phyloP scores from a whole-genome alignment of 1,140 invertebrate species.

The Nilaparvata lugens region DNA sequence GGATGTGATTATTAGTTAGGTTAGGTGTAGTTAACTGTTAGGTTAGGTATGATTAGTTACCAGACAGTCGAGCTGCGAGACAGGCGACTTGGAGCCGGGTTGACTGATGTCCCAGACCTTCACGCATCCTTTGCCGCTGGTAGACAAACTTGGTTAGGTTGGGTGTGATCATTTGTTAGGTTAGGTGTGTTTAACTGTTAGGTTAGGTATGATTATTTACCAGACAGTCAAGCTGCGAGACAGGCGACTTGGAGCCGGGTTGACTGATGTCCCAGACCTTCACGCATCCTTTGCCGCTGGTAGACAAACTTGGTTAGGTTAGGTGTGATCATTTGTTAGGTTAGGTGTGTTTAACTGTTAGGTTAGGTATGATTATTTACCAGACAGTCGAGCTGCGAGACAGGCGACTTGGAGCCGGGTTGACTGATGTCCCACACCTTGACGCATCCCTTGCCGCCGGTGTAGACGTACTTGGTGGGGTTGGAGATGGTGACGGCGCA shows the following conservation, averaged over 20 bases:
- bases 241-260: slow-evolving; percentile 57
- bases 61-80: slow-evolving; percentile 75
- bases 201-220: slow-evolving; percentile 28
- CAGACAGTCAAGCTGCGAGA: slow-evolving; percentile 75
- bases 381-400: slow-evolving; percentile 75
- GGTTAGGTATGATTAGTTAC: slow-evolving; percentile 28
- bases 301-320: no score
- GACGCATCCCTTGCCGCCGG: slow-evolving; percentile 81
- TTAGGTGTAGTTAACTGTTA: no score
- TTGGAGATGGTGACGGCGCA: slow-evolving; percentile 81
- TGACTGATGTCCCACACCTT: slow-evolving; percentile 78
- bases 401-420: slow-evolving; percentile 57
- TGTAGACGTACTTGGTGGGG: slow-evolving; percentile 74
- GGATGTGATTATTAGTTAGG: no score
- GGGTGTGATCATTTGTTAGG: slow-evolving; percentile 59
- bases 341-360: slow-evolving; percentile 17
- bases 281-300: slow-evolving; percentile 79
- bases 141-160: slow-evolving; percentile 80
- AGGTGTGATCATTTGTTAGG: no score
- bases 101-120: slow-evolving; percentile 78
- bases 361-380: slow-evolving; percentile 27
- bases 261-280: slow-evolving; percentile 78
- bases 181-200: no score
- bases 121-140: slow-evolving; percentile 80
- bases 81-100: slow-evolving; percentile 57